Conservation (phyloP, 2,113 vertebrate species). For the Typhlomys cinereus region DNA sequence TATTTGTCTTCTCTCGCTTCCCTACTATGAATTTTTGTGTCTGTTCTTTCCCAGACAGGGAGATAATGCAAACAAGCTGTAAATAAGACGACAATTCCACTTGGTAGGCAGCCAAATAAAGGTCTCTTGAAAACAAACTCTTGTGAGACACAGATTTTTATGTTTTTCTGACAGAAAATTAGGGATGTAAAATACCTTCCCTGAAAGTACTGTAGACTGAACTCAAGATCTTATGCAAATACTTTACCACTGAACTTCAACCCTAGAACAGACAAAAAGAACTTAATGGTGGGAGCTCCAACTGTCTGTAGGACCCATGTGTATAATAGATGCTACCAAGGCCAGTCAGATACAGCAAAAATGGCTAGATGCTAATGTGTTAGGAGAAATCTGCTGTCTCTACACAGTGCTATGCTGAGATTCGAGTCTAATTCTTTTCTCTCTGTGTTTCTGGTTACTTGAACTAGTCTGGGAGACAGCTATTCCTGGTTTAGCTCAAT, state of each 20-base stretch:
- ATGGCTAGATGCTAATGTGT: not conserved
- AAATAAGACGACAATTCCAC: not conserved
- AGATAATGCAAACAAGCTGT: not conserved
- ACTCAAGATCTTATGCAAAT: not conserved
- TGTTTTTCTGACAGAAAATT: not conserved
- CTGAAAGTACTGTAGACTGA: no score
- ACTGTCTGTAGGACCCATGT: not conserved
- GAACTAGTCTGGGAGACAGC: not conserved
- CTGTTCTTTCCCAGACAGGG: not conserved
- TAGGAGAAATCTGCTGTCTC: not conserved
- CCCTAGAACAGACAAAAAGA: not conserved
- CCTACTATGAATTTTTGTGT: not conserved
- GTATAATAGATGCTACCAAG: not conserved
- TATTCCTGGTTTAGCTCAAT: not conserved
- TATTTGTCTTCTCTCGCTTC: not conserved
- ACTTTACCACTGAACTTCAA: not conserved
- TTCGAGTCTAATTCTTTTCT: not conserved
- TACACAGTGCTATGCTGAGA: not conserved
- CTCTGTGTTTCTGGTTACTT: not conserved
- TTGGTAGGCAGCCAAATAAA: not conserved
- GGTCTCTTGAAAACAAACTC: not conserved
- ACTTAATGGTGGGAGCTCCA: not conserved
- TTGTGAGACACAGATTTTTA: not conserved
- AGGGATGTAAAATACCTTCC: not conserved
- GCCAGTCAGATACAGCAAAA: not conserved